phyloP scores from a whole-genome alignment of 2,888 invertebrate species.

The Phanerotoma sp. region DNA sequence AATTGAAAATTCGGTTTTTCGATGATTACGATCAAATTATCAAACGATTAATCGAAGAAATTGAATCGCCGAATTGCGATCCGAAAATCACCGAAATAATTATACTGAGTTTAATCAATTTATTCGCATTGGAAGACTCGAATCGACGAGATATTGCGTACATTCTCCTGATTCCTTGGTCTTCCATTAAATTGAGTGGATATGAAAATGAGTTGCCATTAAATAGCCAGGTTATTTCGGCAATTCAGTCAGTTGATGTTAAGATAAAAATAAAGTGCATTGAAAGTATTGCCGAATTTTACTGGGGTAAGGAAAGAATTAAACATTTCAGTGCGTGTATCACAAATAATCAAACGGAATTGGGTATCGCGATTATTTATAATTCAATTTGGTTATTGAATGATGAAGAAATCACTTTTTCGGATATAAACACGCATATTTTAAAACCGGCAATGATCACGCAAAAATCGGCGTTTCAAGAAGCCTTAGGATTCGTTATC shows the following conservation, averaged over 20 bases:
- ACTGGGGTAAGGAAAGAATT: slow-evolving; percentile 40
- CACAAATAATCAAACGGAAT: slow-evolving; percentile 35
- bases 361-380: slow-evolving; percentile 41
- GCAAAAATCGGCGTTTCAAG: slow-evolving; percentile 37
- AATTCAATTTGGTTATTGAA: slow-evolving; percentile 37
- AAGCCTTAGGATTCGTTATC: slow-evolving; percentile 41
- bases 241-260: slow-evolving; percentile 41
- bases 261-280: slow-evolving; percentile 41
- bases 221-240: slow-evolving; percentile 35
- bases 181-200: slow-evolving; percentile 13
- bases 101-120: too few relatives aligned
- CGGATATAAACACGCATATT: slow-evolving; percentile 42
- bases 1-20: slow-evolving; percentile 21
- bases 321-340: slow-evolving; percentile 42
- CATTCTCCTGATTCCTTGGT: too few relatives aligned
- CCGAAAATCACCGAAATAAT: too few relatives aligned
- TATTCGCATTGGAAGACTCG: too few relatives aligned
- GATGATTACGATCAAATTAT: slow-evolving; percentile 24
- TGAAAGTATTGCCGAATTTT: slow-evolving; percentile 38
- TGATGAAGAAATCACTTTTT: slow-evolving; percentile 35
- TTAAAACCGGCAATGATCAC: slow-evolving; percentile 43
- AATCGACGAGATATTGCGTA: too few relatives aligned
- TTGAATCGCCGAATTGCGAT: slow-evolving; percentile 26
- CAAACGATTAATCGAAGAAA: slow-evolving; percentile 19
- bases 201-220: slow-evolving; percentile 35